Evolutionary conservation across 2,888 invertebrate species (phyloP), one percentile per base, ranked within the genome.

Genomic region (Tachina grossa): DNA sequence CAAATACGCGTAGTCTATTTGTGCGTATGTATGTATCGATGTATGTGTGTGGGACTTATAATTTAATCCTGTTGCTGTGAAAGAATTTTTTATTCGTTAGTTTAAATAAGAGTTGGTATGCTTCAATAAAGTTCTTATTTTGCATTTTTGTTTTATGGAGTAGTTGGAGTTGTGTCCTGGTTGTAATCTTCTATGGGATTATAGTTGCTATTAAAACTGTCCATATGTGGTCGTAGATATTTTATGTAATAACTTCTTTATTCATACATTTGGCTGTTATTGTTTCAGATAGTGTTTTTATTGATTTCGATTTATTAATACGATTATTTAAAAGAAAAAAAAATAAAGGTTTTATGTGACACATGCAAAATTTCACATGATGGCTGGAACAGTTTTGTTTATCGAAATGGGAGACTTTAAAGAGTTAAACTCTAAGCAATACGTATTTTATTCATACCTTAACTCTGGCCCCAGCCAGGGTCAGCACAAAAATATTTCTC

Each of bases 141-240:
- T 71, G 16, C 45, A 51, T 69, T 16, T 59, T 68, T 61, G 45
- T 14, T 31, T 57, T 19, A 59, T 66, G 9, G 57, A 77, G 78
- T 78, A 61, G 59, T 55, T 68, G 66, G 51, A 41, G 71, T 74
- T 55, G 22, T 76, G 22, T 76, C n/a, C 71, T 45, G 71, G 1
- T 63, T 84, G 84, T 84, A 84, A 81, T 84, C 84, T 66, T 68
- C 53, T 61, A 61, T 82, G 69, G 69, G 69, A 76, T 82, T 82
- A 76, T 49, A 66, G 80, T 78, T 69, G 39, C 65, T 82, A 78
- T 78, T 82, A 57, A 85, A 45, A 47, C 51, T 55, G 61, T 45
- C 53, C 75, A 76, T 82, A 74, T 75, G 68, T 82, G 61, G 31
- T 55, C 39, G 47, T 55, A 22, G 61, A 9, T 31, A 61, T 22